Percentiles rank a stretch among this genome's conserved stretches.
These are phyloP conservation scores for Siphlonurus alternatus DNA, from an alignment of 2,888 invertebrate genomes.

Conservation along the genomic window DNA sequence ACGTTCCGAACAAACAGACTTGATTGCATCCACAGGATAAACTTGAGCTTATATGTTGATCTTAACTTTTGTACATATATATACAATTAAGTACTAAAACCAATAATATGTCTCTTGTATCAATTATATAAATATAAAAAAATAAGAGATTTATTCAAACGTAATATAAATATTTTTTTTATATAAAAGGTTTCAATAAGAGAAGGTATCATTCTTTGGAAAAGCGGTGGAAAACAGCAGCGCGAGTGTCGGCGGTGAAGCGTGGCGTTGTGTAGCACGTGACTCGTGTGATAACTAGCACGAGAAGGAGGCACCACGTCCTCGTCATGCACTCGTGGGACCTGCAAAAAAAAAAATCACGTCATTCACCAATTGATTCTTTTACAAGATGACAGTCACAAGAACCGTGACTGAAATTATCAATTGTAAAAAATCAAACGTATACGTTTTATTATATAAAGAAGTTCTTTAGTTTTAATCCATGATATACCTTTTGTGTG, in stretches of 20 bases:
- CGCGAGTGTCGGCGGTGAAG: neutral
- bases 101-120: neutral
- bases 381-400: neutral
- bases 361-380: constrained; percentile 1
- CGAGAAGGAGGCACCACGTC: no score
- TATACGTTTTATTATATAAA: no score
- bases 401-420: no score
- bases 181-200: neutral
- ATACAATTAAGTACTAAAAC: neutral
- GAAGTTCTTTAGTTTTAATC: no score
- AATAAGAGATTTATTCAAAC: neutral
- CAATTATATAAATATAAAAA: neutral
- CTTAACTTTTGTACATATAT: neutral
- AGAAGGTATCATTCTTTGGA: neutral
- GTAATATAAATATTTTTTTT: no score
- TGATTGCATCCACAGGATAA: no score
- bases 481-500: no score
- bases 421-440: no score
- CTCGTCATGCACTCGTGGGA: neutral
- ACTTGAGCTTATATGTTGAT: no score
- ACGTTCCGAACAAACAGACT: no score
- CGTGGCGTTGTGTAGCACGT: no score
- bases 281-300: no score
- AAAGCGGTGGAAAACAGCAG: neutral
- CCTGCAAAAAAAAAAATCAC: neutral